These are phyloP conservation scores for Hylyphantes graminicola DNA, from an alignment of 1,140 invertebrate genomes.

Conservation along the genomic window DNA sequence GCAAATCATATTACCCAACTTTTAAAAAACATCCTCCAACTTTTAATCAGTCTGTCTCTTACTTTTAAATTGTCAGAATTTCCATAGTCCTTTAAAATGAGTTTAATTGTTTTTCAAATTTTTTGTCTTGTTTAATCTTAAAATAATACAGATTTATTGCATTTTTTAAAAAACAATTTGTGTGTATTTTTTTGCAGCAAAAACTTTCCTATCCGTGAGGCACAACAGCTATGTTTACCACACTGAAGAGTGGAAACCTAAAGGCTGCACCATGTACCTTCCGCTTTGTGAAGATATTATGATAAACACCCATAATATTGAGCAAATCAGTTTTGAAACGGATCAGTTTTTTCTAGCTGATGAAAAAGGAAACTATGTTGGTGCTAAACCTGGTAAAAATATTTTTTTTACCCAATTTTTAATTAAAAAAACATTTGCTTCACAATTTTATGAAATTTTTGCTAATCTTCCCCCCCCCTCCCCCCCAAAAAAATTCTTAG, in stretches of 20 bases:
- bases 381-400: constrained; percentile 65
- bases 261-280: constrained; percentile 66
- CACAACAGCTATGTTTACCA: constrained; percentile 64
- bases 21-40: no score
- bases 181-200: constrained; percentile 30
- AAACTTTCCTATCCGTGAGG: constrained; percentile 64
- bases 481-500: no score
- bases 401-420: not conserved
- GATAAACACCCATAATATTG: constrained; percentile 66
- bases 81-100: no score
- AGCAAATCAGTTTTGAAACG: constrained; percentile 66
- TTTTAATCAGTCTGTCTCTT: no score
- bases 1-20: no score
- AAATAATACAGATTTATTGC: not conserved
- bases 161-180: not conserved
- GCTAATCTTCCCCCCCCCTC: no score
- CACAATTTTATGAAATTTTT: not conserved
- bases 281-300: constrained; percentile 66
- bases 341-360: constrained; percentile 68
- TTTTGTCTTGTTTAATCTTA: no score
- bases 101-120: no score
- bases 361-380: constrained; percentile 65
- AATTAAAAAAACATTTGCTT: not conserved
- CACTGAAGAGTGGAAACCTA: constrained; percentile 66
- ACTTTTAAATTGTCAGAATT: no score